Evolutionary conservation across 1,140 invertebrate species (phyloP).

Genomic region (Drosophila tani): DNA sequence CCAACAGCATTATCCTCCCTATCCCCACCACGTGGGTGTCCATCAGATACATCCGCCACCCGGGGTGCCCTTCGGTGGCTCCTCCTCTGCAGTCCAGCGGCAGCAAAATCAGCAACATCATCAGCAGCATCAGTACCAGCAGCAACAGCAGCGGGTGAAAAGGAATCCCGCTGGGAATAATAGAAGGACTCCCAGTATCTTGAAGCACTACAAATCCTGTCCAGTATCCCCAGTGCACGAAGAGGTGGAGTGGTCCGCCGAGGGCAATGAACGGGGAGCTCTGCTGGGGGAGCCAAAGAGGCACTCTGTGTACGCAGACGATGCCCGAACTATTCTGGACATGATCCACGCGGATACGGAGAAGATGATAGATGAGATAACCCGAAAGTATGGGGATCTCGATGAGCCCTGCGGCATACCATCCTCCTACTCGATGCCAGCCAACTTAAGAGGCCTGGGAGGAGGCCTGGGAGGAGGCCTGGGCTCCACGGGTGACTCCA

Average conservation of each 20-base stretch:
- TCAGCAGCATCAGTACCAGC: conserved; percentile 20
- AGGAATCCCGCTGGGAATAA: conserved; percentile 78
- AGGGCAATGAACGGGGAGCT: conserved; percentile 54
- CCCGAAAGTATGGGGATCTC: conserved; percentile 87
- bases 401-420: conserved; percentile 81
- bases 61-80: conserved; percentile 67
- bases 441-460: conserved; percentile 63
- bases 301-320: conserved; percentile 85
- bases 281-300: conserved; percentile 70
- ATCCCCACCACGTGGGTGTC: conserved; percentile 84
- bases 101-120: conserved; percentile 29
- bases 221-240: conserved; percentile 89
- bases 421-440: conserved; percentile 69
- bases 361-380: conserved; percentile 88
- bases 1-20: conserved; percentile 84
- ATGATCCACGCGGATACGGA: conserved; percentile 88
- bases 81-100: conserved; percentile 5
- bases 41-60: conserved; percentile 83
- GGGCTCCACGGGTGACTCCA: conserved; percentile 64
- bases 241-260: conserved; percentile 87
- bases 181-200: conserved; percentile 86
- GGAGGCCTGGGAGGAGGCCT: conserved; percentile 59
- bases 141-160: conserved; percentile 48
- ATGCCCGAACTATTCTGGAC: conserved; percentile 87
- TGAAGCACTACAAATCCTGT: conserved; percentile 89